A percentile compares a stretch with the other conserved stretches of the same genome.
Conservation (phyloP, 2,888 invertebrate genomes). For the Pristionchus fissidentatus region DNA sequence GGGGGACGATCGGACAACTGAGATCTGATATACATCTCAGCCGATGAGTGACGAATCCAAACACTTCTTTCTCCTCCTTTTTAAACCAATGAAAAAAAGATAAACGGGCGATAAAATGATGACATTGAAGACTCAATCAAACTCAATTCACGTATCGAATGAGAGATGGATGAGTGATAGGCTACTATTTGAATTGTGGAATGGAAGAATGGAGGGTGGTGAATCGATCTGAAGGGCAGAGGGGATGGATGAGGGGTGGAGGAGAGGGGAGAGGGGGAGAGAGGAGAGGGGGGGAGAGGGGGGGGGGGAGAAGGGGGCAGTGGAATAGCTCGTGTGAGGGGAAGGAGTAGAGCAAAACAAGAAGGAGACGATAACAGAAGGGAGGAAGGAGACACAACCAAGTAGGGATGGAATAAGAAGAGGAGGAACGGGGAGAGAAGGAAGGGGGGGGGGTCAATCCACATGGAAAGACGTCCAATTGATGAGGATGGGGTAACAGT, state of each 20-base stretch:
- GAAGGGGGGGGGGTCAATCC: background rate
- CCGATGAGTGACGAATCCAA: too few relatives aligned
- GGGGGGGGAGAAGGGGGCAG: background rate
- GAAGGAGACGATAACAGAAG: conserved; percentile 35
- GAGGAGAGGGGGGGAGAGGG: background rate
- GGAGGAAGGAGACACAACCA: background rate
- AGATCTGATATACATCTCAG: background rate
- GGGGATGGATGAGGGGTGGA: background rate
- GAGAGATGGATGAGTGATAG: too few relatives aligned
- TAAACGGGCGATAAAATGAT: background rate
- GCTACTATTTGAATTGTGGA: background rate
- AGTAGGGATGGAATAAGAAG: background rate
- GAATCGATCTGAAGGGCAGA: conserved; percentile 15
- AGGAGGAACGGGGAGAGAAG: background rate
- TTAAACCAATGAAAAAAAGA: background rate
- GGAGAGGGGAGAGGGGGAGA: background rate
- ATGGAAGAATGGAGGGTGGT: background rate
- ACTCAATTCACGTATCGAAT: too few relatives aligned
- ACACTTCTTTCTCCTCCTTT: too few relatives aligned
- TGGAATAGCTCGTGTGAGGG: background rate
- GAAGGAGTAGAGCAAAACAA: conserved; percentile 26
- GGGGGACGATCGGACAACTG: background rate
- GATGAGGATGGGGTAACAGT: background rate
- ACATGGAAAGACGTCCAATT: background rate
- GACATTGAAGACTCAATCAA: too few relatives aligned